A percentile compares a stretch with the other conserved stretches of the same genome.
These are phyloP conservation scores for Papilio gigon DNA, from an alignment of 2,888 invertebrate species.

Conservation along the genomic window DNA sequence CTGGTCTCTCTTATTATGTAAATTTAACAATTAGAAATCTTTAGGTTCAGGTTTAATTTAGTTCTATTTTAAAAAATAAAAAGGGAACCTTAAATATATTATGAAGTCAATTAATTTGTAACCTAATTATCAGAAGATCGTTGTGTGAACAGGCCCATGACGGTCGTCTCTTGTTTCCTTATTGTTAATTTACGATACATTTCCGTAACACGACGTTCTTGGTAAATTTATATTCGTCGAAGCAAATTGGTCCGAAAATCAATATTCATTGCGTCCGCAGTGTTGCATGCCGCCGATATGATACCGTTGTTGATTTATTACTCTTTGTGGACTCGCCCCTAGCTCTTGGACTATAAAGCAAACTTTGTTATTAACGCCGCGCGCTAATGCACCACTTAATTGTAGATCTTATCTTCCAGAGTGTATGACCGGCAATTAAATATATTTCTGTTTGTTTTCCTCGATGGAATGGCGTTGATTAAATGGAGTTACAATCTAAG, in stretches of 20 bases:
- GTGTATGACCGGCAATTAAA: conserved; percentile 30
- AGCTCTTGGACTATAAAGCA: conserved; percentile 41
- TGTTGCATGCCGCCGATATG: conserved; percentile 54
- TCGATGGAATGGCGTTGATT: background rate
- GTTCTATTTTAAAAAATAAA: too few species aligned
- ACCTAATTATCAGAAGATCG: background rate
- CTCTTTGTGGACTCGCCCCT: conserved; percentile 51
- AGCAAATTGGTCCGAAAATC: conserved; percentile 66
- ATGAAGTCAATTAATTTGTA: too few species aligned
- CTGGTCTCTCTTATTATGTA: too few species aligned
- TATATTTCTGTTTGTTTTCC: conserved; percentile 18
- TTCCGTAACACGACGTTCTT: conserved; percentile 22
- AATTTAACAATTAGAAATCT: too few species aligned
- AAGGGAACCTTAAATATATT: too few species aligned
- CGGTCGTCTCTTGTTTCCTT: conserved; percentile 11
- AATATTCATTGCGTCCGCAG: conserved; percentile 69
- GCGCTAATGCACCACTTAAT: conserved; percentile 48
- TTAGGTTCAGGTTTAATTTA: too few species aligned
- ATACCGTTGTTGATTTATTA: conserved; percentile 69
- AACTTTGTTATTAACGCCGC: conserved; percentile 46
- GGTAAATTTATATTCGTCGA: conserved; percentile 57
- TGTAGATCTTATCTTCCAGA: conserved; percentile 36
- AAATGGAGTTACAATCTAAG: too few species aligned
- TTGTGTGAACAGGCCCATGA: background rate
- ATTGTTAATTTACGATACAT: conserved; percentile 31